Percentiles rank a stretch among this genome's conserved stretches.
These are phyloP conservation scores for Euwallacea similis DNA, from an alignment of 1,140 invertebrate genomes.

Conservation along the genomic window DNA sequence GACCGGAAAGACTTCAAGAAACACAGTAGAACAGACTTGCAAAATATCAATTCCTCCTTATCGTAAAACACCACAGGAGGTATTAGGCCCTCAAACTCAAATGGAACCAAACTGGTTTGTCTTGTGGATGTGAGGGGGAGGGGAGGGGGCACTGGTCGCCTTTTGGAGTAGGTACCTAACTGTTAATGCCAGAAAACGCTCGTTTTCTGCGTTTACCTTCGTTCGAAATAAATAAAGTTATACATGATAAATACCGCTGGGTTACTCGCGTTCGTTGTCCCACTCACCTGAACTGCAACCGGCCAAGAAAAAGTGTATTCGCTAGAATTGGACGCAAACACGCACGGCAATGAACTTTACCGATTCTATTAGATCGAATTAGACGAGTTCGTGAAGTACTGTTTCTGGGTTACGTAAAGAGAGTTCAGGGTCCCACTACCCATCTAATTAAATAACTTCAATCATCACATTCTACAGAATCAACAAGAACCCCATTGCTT, in stretches of 20 bases:
- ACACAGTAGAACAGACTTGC: too few species aligned
- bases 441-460: too few species aligned
- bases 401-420: slow-evolving; percentile 19
- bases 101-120: slow-evolving; percentile 5
- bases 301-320: slow-evolving; percentile 52
- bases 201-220: slow-evolving; percentile 41
- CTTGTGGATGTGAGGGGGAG: slow-evolving; percentile 5
- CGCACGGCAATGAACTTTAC: slow-evolving; percentile 51
- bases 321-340: slow-evolving; percentile 45
- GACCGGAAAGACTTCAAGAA: too few species aligned
- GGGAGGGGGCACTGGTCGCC: background rate
- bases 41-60: too few species aligned
- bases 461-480: background rate
- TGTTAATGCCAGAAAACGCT: slow-evolving; percentile 34
- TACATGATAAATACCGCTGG: slow-evolving; percentile 46
- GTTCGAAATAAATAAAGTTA: slow-evolving; percentile 51
- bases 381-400: slow-evolving; percentile 10
- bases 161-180: slow-evolving; percentile 21
- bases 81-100: too few species aligned
- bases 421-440: background rate
- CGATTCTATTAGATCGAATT: slow-evolving; percentile 10
- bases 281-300: slow-evolving; percentile 52
- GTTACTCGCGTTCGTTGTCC: slow-evolving; percentile 52
- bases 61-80: too few species aligned
- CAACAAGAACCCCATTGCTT: too few species aligned